These are phyloP conservation scores for Trachelus tabidus DNA, from an alignment of 2,888 invertebrate species.

Conservation along the genomic window DNA sequence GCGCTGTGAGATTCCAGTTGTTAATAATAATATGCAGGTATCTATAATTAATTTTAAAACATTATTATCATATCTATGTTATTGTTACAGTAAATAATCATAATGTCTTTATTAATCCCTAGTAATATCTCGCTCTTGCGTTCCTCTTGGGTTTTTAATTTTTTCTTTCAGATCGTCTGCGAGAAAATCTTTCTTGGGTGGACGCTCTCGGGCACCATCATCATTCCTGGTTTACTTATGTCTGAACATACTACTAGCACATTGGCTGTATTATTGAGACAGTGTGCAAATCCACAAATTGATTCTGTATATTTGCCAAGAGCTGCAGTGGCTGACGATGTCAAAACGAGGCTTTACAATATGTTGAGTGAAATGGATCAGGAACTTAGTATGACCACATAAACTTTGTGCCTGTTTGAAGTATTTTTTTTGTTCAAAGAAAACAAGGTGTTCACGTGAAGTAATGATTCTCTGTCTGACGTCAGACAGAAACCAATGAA, in stretches of 20 bases:
- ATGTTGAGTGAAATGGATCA: conserved; percentile 68
- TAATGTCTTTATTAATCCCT: not conserved
- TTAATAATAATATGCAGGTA: conserved; percentile 73
- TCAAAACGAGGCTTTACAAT: conserved; percentile 68
- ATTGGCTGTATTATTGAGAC: conserved; percentile 70
- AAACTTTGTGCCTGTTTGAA: conserved; percentile 6
- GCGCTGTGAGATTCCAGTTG: conserved; percentile 70
- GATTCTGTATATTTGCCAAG: conserved; percentile 66
- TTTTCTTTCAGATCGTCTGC: conserved; percentile 71
- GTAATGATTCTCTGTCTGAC: not conserved
- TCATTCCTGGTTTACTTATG: conserved; percentile 73
- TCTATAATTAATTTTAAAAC: conserved; percentile 6
- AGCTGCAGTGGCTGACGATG: conserved; percentile 66
- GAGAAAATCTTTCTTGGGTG: conserved; percentile 76
- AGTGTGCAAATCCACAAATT: conserved; percentile 71
- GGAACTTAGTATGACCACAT: conserved; percentile 45
- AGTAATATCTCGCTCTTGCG: not conserved
- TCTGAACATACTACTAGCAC: conserved; percentile 72
- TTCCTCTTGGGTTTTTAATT: not conserved
- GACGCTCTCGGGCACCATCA: conserved; percentile 72
- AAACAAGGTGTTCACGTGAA: not conserved
- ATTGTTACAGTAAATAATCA: not conserved
- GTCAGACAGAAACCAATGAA: not conserved
- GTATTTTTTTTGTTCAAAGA: not conserved
- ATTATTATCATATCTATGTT: not conserved